Conservation (phyloP, 2,888 invertebrate genomes). For the Drosophila sordidula region DNA sequence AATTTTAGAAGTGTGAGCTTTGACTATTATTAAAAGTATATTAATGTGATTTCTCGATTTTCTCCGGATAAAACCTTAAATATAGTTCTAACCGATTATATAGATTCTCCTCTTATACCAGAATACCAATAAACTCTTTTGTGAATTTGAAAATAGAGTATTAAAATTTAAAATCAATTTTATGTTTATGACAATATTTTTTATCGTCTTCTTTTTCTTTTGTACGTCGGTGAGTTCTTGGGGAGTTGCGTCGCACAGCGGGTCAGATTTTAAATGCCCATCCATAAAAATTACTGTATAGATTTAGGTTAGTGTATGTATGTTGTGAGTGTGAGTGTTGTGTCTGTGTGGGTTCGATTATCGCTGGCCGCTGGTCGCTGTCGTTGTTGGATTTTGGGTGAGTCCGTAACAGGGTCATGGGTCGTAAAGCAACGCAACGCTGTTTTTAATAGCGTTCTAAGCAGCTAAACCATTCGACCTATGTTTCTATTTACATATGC, state of each 20-base stretch:
- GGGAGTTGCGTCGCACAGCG: constrained; percentile 47
- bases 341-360: constrained; percentile 11
- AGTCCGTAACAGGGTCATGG: constrained; percentile 25
- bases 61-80: no score
- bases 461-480: constrained; percentile 22
- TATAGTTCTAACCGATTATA: no score
- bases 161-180: constrained; percentile 62
- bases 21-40: no score
- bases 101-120: not conserved
- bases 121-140: constrained; percentile 2
- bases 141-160: not conserved
- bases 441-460: constrained; percentile 39
- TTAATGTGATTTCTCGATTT: no score
- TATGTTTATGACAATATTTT: constrained; percentile 69
- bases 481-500: constrained; percentile 37
- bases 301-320: constrained; percentile 6
- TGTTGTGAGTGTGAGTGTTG: not conserved
- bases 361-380: constrained; percentile 7
- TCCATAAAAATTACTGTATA: not conserved
- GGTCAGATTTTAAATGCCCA: constrained; percentile 34
- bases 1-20: no score
- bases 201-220: constrained; percentile 26
- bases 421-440: constrained; percentile 35
- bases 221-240: constrained; percentile 13
- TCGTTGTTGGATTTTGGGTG: constrained; percentile 6